Conservation (phyloP, 2,797 vertebrate species). For the Rhinophrynus dorsalis region DNA sequence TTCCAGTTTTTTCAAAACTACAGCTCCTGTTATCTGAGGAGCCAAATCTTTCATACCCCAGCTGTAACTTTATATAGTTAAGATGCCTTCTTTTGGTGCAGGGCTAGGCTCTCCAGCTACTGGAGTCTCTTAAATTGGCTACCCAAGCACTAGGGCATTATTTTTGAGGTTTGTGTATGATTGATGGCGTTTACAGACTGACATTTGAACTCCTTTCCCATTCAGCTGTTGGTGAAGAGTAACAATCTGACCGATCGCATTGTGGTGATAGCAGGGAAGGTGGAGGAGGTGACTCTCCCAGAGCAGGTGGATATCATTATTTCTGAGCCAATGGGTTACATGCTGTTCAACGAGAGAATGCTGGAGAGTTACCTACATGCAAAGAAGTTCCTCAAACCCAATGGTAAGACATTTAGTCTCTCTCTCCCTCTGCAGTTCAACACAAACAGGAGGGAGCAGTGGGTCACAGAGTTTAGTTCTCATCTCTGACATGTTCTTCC, state of each 20-base stretch:
- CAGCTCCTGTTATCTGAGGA: no score
- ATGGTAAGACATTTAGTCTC: constrained; percentile 69
- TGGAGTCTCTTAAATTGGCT: no score
- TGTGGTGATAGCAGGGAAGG: constrained; percentile 90
- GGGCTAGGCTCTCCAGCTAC: no score
- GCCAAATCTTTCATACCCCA: no score
- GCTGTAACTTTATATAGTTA: no score
- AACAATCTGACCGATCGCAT: constrained; percentile 91
- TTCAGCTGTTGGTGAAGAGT: constrained; percentile 89
- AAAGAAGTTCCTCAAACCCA: constrained; percentile 95
- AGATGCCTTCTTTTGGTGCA: no score
- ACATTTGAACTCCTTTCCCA: background rate
- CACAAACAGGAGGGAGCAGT: background rate
- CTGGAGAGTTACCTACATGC: constrained; percentile 96
- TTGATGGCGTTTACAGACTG: no score
- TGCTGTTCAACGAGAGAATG: constrained; percentile 97
- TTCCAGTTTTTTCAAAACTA: no score
- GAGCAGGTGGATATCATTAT: constrained; percentile 97
- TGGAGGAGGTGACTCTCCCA: constrained; percentile 89
- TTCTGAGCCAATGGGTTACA: constrained; percentile 97
- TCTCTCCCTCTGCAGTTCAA: background rate
- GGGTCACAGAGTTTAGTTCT: background rate
- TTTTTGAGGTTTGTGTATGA: no score
- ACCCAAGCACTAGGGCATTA: no score
- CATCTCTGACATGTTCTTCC: background rate